phyloP scores from a whole-genome alignment of 2,888 invertebrate species.

The Athripsodes cinereus region DNA sequence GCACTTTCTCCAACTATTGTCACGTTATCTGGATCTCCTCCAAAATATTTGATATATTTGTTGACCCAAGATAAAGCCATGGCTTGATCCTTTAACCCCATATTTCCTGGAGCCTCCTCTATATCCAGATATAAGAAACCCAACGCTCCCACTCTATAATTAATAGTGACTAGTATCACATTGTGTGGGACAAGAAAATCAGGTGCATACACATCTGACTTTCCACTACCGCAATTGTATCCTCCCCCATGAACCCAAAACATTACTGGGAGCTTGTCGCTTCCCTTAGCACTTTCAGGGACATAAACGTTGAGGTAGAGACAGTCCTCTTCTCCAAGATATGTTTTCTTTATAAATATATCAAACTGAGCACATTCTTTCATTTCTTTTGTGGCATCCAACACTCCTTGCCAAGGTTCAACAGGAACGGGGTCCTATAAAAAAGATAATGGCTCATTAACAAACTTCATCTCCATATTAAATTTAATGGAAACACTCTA shows the following conservation, averaged over 20 bases:
- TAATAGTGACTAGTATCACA: constrained; percentile 21
- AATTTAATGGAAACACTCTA: too few species aligned
- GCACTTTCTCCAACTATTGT: constrained; percentile 23
- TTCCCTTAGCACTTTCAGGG: neutral
- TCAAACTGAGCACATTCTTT: constrained; percentile 9
- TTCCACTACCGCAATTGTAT: constrained; percentile 15
- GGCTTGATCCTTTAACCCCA: constrained; percentile 21
- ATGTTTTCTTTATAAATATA: neutral
- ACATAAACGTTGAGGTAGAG: constrained; percentile 10
- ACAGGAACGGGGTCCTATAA: constrained; percentile 17
- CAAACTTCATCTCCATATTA: too few species aligned
- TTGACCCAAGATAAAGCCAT: constrained; percentile 18
- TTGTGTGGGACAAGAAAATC: constrained; percentile 15
- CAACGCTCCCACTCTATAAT: constrained; percentile 17
- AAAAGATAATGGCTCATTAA: neutral
- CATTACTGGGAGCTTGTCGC: constrained; percentile 16
- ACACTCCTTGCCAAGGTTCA: constrained; percentile 16
- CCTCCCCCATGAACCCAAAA: constrained; percentile 24
- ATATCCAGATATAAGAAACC: constrained; percentile 20
- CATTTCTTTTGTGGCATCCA: constrained; percentile 11
- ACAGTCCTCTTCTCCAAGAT: constrained; percentile 10
- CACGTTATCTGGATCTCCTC: constrained; percentile 19
- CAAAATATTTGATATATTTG: constrained; percentile 17
- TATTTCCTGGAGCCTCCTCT: constrained; percentile 19
- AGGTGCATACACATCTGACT: constrained; percentile 11